Evolutionary conservation across 37 sponge, comb jelly and placozoan species (phyloP).

Genomic region (Aphrocallistes beatrix): DNA sequence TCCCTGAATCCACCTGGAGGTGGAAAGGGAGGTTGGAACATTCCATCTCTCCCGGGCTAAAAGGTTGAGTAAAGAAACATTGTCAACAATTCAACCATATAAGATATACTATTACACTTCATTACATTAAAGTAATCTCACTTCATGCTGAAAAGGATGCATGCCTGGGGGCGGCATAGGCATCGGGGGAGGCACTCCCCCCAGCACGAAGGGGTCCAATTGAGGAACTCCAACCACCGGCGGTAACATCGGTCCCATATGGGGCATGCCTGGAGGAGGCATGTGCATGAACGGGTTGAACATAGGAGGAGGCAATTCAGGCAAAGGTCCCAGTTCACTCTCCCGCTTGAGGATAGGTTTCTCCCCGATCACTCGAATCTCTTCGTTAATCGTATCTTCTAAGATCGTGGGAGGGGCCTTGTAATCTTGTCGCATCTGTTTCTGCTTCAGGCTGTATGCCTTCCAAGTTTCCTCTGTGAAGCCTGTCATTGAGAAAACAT

Average conservation of each 20-base stretch:
- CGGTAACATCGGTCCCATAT: not conserved
- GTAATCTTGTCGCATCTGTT: conserved; percentile 40
- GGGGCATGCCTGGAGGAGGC: not conserved
- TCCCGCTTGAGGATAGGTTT: not conserved
- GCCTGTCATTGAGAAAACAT: not conserved
- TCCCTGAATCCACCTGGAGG: not conserved
- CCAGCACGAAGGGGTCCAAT: not conserved
- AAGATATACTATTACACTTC: not conserved
- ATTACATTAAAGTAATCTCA: not conserved
- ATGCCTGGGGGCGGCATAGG: not conserved
- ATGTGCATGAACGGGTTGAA: not conserved
- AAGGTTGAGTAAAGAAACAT: too few species aligned
- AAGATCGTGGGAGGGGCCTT: not conserved
- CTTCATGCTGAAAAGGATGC: not conserved
- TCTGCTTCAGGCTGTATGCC: conserved; percentile 89
- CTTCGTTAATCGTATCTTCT: not conserved
- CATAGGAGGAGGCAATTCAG: not conserved
- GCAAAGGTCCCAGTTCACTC: not conserved
- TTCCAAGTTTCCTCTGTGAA: conserved; percentile 95
- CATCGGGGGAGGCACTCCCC: not conserved
- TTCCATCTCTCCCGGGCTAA: not conserved
- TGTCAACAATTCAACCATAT: too few species aligned
- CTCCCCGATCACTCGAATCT: not conserved
- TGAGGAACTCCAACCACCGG: not conserved
- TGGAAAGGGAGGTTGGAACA: not conserved